Conservation (phyloP, 1,140 invertebrate species). For the Caenorhabditis latens region DNA sequence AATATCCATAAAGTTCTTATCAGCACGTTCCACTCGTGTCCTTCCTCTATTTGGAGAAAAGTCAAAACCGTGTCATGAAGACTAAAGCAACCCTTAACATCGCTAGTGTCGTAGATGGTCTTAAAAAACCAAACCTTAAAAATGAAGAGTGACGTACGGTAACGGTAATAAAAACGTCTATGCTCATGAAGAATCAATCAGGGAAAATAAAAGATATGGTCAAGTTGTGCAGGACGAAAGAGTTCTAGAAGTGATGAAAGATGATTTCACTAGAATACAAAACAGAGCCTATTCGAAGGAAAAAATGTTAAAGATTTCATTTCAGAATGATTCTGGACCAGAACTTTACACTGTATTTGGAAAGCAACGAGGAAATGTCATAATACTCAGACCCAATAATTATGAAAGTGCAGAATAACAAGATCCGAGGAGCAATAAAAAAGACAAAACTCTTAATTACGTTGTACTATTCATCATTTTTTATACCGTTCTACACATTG, state of each 20-base stretch:
- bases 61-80: conserved; percentile 3
- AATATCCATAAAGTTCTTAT: conserved; percentile 40
- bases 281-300: no score
- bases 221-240: neutral
- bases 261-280: neutral
- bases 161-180: conserved; percentile 38
- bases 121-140: conserved; percentile 19
- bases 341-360: no score
- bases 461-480: no score
- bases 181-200: conserved; percentile 26
- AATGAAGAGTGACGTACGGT: conserved; percentile 1
- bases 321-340: no score
- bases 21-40: conserved; percentile 38
- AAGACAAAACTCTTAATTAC: no score
- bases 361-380: no score
- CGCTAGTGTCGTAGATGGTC: conserved; percentile 46
- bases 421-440: no score
- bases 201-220: neutral
- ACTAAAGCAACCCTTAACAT: conserved; percentile 16
- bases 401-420: no score
- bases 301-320: no score
- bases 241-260: neutral
- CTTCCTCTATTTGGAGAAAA: neutral
- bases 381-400: no score
- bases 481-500: no score